These are phyloP conservation scores for Gymnorhina tibicen DNA, from an alignment of 2,113 vertebrate species.

Conservation along the genomic window DNA sequence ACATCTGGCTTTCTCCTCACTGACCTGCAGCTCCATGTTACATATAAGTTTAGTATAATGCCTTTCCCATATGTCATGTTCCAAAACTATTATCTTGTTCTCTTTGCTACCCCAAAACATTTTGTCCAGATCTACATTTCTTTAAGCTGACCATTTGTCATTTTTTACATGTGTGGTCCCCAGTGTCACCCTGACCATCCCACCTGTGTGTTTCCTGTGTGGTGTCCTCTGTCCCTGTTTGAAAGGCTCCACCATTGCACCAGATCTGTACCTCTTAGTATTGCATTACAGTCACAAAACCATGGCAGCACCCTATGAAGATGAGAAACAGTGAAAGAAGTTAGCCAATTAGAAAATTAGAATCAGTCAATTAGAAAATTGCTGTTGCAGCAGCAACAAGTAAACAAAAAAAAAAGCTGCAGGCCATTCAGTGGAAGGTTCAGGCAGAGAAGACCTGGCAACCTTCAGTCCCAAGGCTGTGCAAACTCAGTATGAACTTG, in stretches of 20 bases:
- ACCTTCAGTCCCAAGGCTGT: neutral
- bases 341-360: neutral
- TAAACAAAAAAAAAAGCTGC: neutral
- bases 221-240: neutral
- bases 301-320: neutral
- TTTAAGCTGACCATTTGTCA: neutral
- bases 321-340: neutral
- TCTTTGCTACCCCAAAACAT: neutral
- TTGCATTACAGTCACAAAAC: neutral
- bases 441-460: neutral
- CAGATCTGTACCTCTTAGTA: neutral
- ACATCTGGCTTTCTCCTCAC: neutral
- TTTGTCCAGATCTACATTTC: neutral
- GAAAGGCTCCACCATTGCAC: neutral
- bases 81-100: neutral
- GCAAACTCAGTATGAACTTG: neutral
- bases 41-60: neutral
- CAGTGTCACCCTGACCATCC: neutral
- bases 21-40: neutral
- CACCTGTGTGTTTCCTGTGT: accelerated
- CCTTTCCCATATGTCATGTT: neutral
- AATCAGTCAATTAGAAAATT: neutral
- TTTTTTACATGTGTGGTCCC: neutral
- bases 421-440: neutral
- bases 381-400: accelerated